Evolutionary conservation across 1,140 invertebrate species (phyloP).

Genomic region (Bicyclus anynana): DNA sequence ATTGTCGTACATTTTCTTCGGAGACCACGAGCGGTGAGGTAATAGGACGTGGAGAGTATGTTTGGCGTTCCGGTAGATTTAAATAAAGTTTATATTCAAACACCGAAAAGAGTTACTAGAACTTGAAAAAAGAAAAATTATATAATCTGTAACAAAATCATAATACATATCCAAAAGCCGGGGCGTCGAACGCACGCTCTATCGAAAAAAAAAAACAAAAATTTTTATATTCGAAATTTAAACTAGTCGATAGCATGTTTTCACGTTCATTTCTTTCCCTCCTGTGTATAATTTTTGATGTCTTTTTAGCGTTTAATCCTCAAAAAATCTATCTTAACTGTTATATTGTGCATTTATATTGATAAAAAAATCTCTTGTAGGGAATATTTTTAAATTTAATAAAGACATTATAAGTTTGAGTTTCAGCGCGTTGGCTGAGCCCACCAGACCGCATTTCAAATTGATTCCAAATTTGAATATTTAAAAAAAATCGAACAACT

Average conservation of each 20-base stretch:
- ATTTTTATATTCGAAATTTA: constrained; percentile 75
- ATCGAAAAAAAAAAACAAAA: constrained; percentile 53
- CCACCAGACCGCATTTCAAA: constrained; percentile 67
- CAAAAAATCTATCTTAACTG: constrained; percentile 41
- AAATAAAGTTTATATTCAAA: constrained; percentile 11
- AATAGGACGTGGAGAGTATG: constrained; percentile 40
- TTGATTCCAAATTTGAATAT: constrained; percentile 41
- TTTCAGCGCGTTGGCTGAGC: constrained; percentile 43
- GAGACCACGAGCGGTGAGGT: constrained; percentile 59
- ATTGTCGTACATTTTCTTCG: constrained; percentile 70
- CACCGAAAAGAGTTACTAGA: constrained; percentile 16
- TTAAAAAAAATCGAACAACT: constrained; percentile 61
- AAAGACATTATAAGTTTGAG: constrained; percentile 33
- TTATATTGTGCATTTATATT: constrained; percentile 66
- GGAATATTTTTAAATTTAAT: constrained; percentile 33
- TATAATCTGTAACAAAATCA: constrained; percentile 45
- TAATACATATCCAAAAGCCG: constrained; percentile 68
- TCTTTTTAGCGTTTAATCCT: constrained; percentile 58
- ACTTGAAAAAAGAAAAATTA: constrained; percentile 24
- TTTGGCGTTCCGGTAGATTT: constrained; percentile 55
- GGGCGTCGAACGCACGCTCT: constrained; percentile 57
- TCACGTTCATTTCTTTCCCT: constrained; percentile 45
- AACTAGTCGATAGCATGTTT: constrained; percentile 71
- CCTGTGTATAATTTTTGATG: constrained; percentile 59
- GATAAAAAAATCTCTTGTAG: constrained; percentile 44